Percentiles rank a stretch among this genome's conserved stretches.
Evolutionary conservation across 2,113 vertebrate genomes (phyloP).

Genomic region (Neofelis nebulosa): DNA sequence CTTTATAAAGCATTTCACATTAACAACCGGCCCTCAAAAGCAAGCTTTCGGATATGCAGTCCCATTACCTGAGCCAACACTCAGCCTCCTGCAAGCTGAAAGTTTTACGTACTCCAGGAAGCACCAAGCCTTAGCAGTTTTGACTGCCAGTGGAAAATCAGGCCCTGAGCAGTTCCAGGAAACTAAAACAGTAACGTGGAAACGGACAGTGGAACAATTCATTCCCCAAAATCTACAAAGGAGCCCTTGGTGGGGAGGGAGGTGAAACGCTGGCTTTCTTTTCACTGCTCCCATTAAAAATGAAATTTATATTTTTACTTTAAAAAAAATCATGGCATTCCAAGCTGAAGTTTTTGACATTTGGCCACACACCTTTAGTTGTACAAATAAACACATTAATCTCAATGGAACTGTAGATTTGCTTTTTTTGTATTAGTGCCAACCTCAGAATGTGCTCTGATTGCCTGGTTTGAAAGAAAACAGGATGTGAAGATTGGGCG

Average conservation of each 20-base stretch:
- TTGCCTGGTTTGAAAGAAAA: constrained; percentile 67
- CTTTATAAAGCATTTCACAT: constrained; percentile 5
- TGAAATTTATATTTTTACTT: constrained; percentile 45
- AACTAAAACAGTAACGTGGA: constrained; percentile 19
- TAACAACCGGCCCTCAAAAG: background rate
- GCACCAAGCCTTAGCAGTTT: background rate
- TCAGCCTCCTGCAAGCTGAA: constrained; percentile 21
- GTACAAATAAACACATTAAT: constrained; percentile 54
- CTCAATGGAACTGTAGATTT: background rate
- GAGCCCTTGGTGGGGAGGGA: background rate
- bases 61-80: background rate
- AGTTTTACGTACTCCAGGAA: constrained; percentile 1
- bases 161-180: background rate
- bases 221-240: constrained; percentile 2
- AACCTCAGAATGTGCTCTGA: background rate
- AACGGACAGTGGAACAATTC: constrained; percentile 20
- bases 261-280: background rate
- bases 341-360: background rate
- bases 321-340: background rate
- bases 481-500: constrained; percentile 55
- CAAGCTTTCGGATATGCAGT: background rate
- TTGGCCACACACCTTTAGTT: constrained; percentile 30
- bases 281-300: constrained; percentile 32
- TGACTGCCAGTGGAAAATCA: constrained; percentile 38
- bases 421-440: background rate